These are phyloP conservation scores for Uropetala carovei DNA, from an alignment of 2,888 invertebrate species.

Conservation along the genomic window DNA sequence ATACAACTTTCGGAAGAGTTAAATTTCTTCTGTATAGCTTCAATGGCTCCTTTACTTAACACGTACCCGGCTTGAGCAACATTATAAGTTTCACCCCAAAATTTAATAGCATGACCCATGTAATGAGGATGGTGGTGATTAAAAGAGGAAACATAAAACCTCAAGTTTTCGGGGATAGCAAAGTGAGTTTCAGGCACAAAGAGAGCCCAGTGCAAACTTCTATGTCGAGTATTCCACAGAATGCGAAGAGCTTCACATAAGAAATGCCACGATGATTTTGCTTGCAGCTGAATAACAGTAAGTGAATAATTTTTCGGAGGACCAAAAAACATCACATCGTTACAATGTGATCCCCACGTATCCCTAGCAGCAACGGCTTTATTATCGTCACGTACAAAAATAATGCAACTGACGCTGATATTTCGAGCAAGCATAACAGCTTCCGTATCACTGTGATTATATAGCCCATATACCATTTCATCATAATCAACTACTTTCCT, in stretches of 20 bases:
- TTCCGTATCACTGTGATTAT: constrained; percentile 70
- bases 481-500: constrained; percentile 41
- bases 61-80: constrained; percentile 78
- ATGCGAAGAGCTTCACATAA: constrained; percentile 74
- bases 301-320: constrained; percentile 58
- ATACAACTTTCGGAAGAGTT: constrained; percentile 74
- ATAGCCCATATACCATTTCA: constrained; percentile 14
- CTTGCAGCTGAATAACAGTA: constrained; percentile 69
- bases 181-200: constrained; percentile 78
- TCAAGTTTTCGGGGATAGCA: constrained; percentile 78
- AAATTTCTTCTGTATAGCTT: constrained; percentile 74
- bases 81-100: constrained; percentile 79
- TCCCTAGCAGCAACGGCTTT: constrained; percentile 73
- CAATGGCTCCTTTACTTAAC: constrained; percentile 76
- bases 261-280: constrained; percentile 75
- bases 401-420: constrained; percentile 75
- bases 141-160: constrained; percentile 76
- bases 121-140: constrained; percentile 76
- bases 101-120: constrained; percentile 77
- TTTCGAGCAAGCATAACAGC: constrained; percentile 72
- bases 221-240: constrained; percentile 70
- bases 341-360: constrained; percentile 74
- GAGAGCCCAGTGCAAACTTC: constrained; percentile 76
- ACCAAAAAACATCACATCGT: constrained; percentile 67
- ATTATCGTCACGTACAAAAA: constrained; percentile 75